Evolutionary conservation across 2,113 vertebrate species (phyloP).

Genomic region (Blennius ocellaris): DNA sequence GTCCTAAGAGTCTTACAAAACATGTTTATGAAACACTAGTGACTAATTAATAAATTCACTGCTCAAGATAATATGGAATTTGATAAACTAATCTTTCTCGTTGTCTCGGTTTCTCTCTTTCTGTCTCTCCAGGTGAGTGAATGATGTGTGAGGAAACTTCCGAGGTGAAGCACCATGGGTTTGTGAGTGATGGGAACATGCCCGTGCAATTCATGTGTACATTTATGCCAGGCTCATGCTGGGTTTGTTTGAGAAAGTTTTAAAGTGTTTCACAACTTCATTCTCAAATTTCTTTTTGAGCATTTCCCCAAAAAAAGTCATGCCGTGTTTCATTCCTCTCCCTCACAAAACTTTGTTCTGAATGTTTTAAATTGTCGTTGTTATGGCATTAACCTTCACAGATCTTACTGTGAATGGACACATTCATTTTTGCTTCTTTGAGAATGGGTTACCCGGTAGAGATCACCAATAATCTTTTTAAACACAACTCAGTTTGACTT

Average conservation of each 20-base stretch:
- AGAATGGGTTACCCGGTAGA: slow-evolving; percentile 68
- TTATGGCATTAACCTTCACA: slow-evolving; percentile 36
- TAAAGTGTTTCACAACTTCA: not conserved
- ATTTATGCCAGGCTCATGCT: not conserved
- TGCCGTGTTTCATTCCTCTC: slow-evolving; percentile 21
- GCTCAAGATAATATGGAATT: no score
- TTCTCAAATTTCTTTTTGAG: slow-evolving; percentile 7
- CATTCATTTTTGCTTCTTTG: slow-evolving; percentile 62
- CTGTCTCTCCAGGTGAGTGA: slow-evolving; percentile 65
- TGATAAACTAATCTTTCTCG: not conserved
- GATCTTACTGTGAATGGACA: slow-evolving; percentile 34
- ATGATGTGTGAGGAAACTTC: slow-evolving; percentile 21
- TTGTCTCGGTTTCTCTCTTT: slow-evolving; percentile 63
- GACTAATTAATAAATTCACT: not conserved
- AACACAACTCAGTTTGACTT: slow-evolving; percentile 59
- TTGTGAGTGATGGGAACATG: slow-evolving; percentile 49
- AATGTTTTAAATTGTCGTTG: slow-evolving; percentile 4
- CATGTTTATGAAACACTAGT: not conserved
- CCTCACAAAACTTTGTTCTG: not conserved
- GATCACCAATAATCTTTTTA: slow-evolving; percentile 59
- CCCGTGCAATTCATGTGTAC: slow-evolving; percentile 5
- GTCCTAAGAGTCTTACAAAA: not conserved
- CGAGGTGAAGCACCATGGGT: slow-evolving; percentile 19
- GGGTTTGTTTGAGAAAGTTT: slow-evolving; percentile 14
- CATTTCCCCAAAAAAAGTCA: not conserved